These are phyloP conservation scores for Phania funesta DNA, from an alignment of 2,888 invertebrate genomes.

Conservation along the genomic window DNA sequence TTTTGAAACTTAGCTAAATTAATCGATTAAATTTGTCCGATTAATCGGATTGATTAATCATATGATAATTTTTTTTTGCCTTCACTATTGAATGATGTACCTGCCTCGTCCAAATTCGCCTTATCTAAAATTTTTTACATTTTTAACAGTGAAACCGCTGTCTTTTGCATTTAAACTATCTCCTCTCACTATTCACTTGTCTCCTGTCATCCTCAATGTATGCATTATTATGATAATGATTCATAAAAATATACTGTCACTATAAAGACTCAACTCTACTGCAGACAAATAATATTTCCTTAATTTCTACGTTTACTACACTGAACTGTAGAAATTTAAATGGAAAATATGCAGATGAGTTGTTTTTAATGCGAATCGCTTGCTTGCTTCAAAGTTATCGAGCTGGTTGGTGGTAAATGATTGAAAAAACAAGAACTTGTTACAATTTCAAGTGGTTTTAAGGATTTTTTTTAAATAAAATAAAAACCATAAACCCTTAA, in stretches of 20 bases:
- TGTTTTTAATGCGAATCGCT: slow-evolving; percentile 33
- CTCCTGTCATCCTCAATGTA: background rate
- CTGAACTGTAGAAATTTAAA: slow-evolving; percentile 10
- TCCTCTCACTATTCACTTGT: slow-evolving; percentile 12
- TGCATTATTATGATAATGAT: slow-evolving; percentile 23
- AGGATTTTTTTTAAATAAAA: background rate
- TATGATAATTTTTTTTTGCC: no score
- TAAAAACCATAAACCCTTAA: no score
- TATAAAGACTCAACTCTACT: slow-evolving; percentile 6
- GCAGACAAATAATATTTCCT: slow-evolving; percentile 24
- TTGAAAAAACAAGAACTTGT: background rate
- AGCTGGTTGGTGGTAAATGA: slow-evolving; percentile 9
- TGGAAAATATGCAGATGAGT: slow-evolving; percentile 44
- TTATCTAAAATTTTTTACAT: no score
- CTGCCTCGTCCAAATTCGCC: no score
- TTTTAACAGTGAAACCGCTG: no score
- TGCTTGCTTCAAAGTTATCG: slow-evolving; percentile 23
- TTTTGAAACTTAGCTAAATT: no score
- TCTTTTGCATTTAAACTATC: background rate
- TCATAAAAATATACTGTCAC: slow-evolving; percentile 17
- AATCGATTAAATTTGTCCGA: no score
- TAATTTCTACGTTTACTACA: background rate
- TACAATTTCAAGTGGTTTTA: background rate
- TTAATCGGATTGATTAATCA: no score
- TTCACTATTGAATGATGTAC: no score